Evolutionary conservation across 2,113 vertebrate genomes (phyloP).

Genomic region (Eudyptes chrysolophus): DNA sequence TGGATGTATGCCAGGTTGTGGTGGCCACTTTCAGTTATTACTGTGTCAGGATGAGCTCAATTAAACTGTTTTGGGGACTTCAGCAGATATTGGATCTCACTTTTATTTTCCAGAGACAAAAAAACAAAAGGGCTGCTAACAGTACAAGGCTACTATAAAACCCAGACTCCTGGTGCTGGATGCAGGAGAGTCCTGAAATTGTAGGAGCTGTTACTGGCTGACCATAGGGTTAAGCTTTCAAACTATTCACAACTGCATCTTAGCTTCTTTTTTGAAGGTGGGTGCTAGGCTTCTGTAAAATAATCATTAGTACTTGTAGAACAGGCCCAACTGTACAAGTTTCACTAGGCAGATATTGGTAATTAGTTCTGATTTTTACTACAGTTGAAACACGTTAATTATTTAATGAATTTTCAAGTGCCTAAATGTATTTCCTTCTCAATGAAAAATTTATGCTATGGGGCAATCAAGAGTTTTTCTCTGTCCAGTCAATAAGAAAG

Average conservation of each 20-base stretch:
- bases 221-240: neutral
- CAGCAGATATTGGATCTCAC: neutral
- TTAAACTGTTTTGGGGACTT: neutral
- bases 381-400: neutral
- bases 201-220: neutral
- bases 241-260: neutral
- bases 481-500: neutral
- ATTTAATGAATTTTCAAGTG: constrained; percentile 45
- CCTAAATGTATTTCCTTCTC: neutral
- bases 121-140: neutral
- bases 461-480: neutral
- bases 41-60: neutral
- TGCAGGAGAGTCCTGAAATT: neutral
- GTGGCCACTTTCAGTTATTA: neutral
- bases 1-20: neutral
- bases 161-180: neutral
- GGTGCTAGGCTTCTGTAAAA: neutral
- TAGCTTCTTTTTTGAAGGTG: neutral
- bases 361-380: constrained; percentile 38
- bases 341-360: neutral
- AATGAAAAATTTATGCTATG: neutral
- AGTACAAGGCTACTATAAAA: neutral
- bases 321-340: neutral
- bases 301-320: neutral
- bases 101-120: neutral